Evolutionary conservation across 2,888 invertebrate species (phyloP).

Genomic region (Hypolimnas misippus): DNA sequence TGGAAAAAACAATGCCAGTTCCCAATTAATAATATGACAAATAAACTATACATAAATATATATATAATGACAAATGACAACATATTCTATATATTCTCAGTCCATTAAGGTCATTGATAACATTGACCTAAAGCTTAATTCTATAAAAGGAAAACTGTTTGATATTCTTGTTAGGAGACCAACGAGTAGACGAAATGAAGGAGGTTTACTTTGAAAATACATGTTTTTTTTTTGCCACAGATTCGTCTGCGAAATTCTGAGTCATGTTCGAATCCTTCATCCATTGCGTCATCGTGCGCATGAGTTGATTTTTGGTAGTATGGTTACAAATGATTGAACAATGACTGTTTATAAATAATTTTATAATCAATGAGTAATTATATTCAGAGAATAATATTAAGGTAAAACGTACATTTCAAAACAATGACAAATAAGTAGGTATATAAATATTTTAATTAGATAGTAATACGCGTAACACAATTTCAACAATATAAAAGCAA

Average conservation of each 20-base stretch:
- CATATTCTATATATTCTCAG: background rate
- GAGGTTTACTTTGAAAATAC: slow-evolving; percentile 15
- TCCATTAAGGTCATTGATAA: background rate
- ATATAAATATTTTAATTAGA: background rate
- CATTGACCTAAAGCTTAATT: slow-evolving; percentile 5
- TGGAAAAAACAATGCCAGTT: background rate
- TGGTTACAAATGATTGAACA: slow-evolving; percentile 21
- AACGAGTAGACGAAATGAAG: background rate
- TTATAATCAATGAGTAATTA: slow-evolving; percentile 17
- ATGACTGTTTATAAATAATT: slow-evolving; percentile 27
- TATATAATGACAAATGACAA: background rate
- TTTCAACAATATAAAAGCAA: too few relatives aligned
- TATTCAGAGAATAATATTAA: slow-evolving; percentile 17
- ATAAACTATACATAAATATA: too few relatives aligned
- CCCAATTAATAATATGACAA: background rate
- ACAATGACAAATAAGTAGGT: background rate
- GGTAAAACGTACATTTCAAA: background rate
- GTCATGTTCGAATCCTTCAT: slow-evolving; percentile 69
- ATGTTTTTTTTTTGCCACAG: slow-evolving; percentile 30
- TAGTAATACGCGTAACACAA: too few relatives aligned
- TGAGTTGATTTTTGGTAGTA: slow-evolving; percentile 43
- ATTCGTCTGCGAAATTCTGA: slow-evolving; percentile 53
- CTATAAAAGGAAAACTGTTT: slow-evolving; percentile 12
- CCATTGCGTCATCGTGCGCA: slow-evolving; percentile 66
- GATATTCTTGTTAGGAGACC: slow-evolving; percentile 9